Conservation (phyloP, 2,888 invertebrate species). For the Brenthis hecate region DNA sequence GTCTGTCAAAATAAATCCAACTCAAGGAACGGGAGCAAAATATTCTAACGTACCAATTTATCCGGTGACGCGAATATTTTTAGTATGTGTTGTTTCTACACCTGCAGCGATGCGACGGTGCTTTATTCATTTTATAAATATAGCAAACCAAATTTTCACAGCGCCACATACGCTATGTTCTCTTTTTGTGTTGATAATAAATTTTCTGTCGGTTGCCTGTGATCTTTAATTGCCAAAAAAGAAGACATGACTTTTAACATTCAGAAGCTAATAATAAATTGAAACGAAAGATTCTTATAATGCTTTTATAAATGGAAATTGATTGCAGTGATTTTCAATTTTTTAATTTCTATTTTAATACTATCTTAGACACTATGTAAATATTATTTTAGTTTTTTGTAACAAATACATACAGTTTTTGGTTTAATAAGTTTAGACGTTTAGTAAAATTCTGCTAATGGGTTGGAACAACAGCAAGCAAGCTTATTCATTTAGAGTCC, state of each 20-base stretch:
- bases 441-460: too few species aligned
- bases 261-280: not conserved
- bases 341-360: too few species aligned
- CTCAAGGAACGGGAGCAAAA: conserved; percentile 33
- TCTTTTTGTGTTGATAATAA: conserved; percentile 9
- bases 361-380: too few species aligned
- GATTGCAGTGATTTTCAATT: too few species aligned
- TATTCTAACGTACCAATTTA: conserved; percentile 42
- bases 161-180: conserved; percentile 19
- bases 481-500: not conserved
- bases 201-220: conserved; percentile 13
- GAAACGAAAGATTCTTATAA: too few species aligned
- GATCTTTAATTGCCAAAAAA: conserved; percentile 11
- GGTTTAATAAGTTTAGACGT: too few species aligned
- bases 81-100: conserved; percentile 28
- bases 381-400: too few species aligned
- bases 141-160: conserved; percentile 10
- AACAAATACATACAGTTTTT: too few species aligned
- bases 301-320: too few species aligned
- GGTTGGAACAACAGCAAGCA: too few species aligned
- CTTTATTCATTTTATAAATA: conserved; percentile 25
- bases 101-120: conserved; percentile 32
- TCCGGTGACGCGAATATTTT: conserved; percentile 37
- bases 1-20: conserved; percentile 32
- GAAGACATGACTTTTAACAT: not conserved